Base-by-base conservation (phyloP, 2,888 invertebrate genomes). In the Drosophila subsilvestris region DNA sequence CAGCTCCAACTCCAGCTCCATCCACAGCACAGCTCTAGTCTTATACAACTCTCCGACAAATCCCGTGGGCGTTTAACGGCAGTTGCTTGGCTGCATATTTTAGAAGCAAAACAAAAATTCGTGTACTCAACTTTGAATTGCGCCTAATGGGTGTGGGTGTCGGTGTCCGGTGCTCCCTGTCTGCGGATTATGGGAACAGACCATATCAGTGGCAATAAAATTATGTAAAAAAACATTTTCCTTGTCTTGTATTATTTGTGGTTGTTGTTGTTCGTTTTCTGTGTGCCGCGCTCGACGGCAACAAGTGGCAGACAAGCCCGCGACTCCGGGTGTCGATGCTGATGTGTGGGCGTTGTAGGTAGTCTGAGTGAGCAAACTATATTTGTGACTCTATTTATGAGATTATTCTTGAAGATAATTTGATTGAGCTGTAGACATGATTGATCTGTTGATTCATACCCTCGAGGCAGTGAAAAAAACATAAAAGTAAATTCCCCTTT, bases 11-110 rank as follows among this genome's bases (percentile, higher is more conserved):
- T 10, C 25, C 53, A 12, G 7, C 54, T 61, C 29, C 49, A n/a
- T 1, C 49, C 58, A 6, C 22, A 18, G 3, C 58, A 6, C 22
- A 18, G 3, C 37, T 32, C 25, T 56, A 14, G 17, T 48, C 37
- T 56, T 51, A 56, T 29, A 51, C 47, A 25, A 69, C 48, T 59
- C 47, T 44, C 37, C 59, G 29, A 49, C 53, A 48, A 70, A 42
- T 56, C 74, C 81, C 77, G 81, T 84, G 66, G 81, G 81, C 81
- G 81, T 75, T 74, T 82, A 82, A 84, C 81, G 81, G 81, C 77
- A 84, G 66, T 72, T 68, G 77, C 79, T 77, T 45, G 77, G 76
- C 58, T 79, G 85, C 81, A 81, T 79, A 84, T 82, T 77, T 75
- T 67, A 63, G 56, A 66, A 65, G 73, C 66, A 70, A 80, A 67